phyloP scores from a whole-genome alignment of 2,797 vertebrate genomes.

The Margarornis squamiger region DNA sequence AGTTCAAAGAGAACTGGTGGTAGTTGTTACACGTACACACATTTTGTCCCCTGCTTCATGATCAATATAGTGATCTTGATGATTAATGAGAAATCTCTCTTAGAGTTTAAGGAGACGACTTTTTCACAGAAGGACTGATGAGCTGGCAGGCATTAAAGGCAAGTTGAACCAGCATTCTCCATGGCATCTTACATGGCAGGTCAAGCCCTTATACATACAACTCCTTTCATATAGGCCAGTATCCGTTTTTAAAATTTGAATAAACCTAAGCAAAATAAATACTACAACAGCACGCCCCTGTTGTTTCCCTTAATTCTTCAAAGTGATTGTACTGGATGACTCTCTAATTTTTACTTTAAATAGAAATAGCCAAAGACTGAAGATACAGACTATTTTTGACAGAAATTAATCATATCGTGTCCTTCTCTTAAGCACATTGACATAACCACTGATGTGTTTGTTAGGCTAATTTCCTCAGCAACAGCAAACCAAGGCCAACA shows the following conservation, averaged over 20 bases:
- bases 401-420: background rate
- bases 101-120: background rate
- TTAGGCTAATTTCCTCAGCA: background rate
- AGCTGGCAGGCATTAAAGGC: background rate
- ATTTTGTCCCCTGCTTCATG: background rate
- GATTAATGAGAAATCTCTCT: background rate
- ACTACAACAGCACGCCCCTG: fast-evolving
- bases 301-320: background rate
- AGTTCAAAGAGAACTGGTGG: background rate
- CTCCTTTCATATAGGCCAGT: background rate
- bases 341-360: background rate
- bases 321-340: background rate
- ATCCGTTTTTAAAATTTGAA: background rate
- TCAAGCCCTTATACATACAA: background rate
- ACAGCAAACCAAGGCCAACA: background rate
- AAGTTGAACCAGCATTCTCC: background rate
- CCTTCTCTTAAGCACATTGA: background rate
- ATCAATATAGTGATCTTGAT: background rate
- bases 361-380: background rate
- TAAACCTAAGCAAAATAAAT: background rate
- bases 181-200: background rate
- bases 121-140: background rate
- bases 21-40: fast-evolving
- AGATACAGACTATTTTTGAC: background rate
- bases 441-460: background rate